These are phyloP conservation scores for Pantherophis guttatus DNA, from an alignment of 2,113 vertebrate genomes.

Conservation along the genomic window DNA sequence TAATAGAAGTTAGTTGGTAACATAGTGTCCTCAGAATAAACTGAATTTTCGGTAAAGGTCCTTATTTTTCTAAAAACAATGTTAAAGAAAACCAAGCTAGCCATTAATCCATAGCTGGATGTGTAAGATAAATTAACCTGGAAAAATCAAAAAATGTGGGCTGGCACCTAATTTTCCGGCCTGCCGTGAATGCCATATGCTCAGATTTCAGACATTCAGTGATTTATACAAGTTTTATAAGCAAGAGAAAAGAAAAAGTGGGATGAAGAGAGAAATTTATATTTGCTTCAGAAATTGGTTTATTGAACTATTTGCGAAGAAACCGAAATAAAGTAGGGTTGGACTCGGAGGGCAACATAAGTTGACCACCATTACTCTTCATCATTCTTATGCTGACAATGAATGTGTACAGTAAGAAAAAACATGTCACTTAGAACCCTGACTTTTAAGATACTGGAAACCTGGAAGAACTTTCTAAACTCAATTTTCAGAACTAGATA, in stretches of 20 bases:
- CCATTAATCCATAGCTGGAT: neutral
- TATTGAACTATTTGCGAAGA: neutral
- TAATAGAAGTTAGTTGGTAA: neutral
- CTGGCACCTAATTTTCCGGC: neutral
- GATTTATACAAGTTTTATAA: neutral
- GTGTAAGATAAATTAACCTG: neutral
- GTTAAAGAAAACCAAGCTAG: neutral
- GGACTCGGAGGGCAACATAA: neutral
- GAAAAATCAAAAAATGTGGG: neutral
- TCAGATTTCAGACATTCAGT: neutral
- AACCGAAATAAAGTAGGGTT: neutral
- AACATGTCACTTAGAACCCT: neutral
- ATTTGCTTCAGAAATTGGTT: neutral
- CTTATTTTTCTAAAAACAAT: neutral
- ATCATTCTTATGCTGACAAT: neutral
- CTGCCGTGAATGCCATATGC: neutral
- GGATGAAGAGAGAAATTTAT: neutral
- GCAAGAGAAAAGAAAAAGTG: neutral
- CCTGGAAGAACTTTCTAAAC: neutral
- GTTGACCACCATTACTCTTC: neutral
- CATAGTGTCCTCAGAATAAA: neutral
- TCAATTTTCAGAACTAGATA: neutral
- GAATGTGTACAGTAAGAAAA: neutral
- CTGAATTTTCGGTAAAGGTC: neutral
- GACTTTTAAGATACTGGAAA: neutral